A percentile compares a stretch with the other conserved stretches of the same genome.
phyloP scores from a whole-genome alignment of 2,888 invertebrate genomes.

The Caenorhabditis macrosperma region DNA sequence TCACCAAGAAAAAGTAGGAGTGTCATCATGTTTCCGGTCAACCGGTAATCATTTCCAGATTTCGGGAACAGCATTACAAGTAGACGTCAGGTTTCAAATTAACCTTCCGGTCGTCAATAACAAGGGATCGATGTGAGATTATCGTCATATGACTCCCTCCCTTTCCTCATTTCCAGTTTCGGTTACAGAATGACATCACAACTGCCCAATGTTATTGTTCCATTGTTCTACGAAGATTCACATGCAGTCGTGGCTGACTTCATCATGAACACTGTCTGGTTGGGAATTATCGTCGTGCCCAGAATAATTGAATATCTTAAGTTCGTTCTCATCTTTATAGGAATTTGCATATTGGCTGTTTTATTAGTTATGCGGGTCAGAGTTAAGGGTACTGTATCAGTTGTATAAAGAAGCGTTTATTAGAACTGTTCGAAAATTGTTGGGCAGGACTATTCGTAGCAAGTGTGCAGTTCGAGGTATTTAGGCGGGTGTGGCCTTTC shows the following conservation, averaged over 20 bases:
- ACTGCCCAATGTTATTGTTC: conserved; percentile 58
- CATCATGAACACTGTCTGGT: conserved; percentile 59
- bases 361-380: conserved; percentile 41
- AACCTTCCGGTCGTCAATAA: conserved; percentile 61
- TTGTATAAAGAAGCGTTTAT: conserved; percentile 30
- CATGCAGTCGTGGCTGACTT: conserved; percentile 57
- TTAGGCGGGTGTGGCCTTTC: conserved; percentile 56
- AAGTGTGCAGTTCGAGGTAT: background rate
- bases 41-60: conserved; percentile 35
- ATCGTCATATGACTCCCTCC: conserved; percentile 25
- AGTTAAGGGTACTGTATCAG: conserved; percentile 35
- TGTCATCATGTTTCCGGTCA: background rate
- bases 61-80: conserved; percentile 59
- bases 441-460: background rate
- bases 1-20: conserved; percentile 64
- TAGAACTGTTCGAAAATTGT: background rate
- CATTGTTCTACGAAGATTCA: conserved; percentile 61
- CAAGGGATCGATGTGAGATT: conserved; percentile 33
- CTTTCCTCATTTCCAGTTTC: background rate
- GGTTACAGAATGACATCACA: conserved; percentile 54
- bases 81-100: conserved; percentile 66
- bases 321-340: conserved; percentile 34
- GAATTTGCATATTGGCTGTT: conserved; percentile 18
- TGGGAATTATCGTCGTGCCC: conserved; percentile 66
- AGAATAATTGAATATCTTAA: conserved; percentile 40